phyloP scores from a whole-genome alignment of 1,140 invertebrate genomes.

The Caenorhabditis elegans region DNA sequence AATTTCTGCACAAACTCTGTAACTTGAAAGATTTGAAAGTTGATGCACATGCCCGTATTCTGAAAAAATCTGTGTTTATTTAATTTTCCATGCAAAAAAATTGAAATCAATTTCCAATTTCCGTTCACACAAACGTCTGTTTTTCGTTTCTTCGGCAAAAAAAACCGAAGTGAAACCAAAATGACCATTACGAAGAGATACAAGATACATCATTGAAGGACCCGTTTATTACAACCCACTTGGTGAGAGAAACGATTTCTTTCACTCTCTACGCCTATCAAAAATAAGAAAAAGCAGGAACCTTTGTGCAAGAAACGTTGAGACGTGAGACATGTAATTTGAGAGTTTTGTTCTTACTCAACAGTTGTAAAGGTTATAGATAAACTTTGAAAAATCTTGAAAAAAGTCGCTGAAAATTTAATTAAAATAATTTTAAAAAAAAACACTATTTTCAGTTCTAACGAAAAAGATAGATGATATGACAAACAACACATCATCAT shows the following conservation, averaged over 20 bases:
- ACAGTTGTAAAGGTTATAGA: not conserved
- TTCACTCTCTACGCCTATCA: not conserved
- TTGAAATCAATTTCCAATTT: too few species aligned
- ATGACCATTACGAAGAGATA: not conserved
- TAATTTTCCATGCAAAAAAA: too few species aligned
- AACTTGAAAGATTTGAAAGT: too few species aligned
- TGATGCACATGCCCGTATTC: too few species aligned
- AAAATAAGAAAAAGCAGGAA: not conserved
- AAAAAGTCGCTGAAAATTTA: too few species aligned
- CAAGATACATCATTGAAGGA: not conserved
- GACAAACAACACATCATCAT: constrained; percentile 26
- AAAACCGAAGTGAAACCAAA: not conserved
- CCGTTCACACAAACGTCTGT: too few species aligned
- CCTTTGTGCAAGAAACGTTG: not conserved
- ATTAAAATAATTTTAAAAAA: not conserved
- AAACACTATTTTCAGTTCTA: constrained; percentile 23
- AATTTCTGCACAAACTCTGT: too few species aligned
- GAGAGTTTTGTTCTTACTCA: not conserved
- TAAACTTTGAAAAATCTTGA: not conserved
- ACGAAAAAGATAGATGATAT: constrained; percentile 36
- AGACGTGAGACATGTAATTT: not conserved
- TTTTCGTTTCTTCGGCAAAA: not conserved
- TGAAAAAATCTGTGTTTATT: too few species aligned
- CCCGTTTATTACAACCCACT: constrained; percentile 38
- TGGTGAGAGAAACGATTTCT: constrained; percentile 4